Base-by-base conservation (phyloP, 2,888 invertebrate genomes). In the Hecatera dysodea region DNA sequence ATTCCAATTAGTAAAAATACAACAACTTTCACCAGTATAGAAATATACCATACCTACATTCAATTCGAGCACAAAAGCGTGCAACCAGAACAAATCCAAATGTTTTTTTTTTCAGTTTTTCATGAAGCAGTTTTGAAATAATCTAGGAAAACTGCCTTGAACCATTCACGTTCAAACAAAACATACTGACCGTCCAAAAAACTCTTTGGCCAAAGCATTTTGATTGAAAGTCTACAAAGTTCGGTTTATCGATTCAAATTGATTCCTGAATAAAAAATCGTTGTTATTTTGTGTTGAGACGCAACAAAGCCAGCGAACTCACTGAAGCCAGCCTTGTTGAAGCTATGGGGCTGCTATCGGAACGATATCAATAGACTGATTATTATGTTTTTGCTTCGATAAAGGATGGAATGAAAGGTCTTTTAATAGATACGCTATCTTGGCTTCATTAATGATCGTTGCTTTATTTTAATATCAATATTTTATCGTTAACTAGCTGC, bases 171-270 rank as follows among this genome's bases (percentile, higher is more conserved):
- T 22, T 15, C 19, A 72, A 76, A 77, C 64, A 67, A 72, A 72
- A 72, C 44, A 55, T 33, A n/a, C 15, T 11, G 53, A 42, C 29
- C 24, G n/a, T 61, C 60, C 3, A 72, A 81, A 81, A 79, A 69
- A 39, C 52, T 56, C 61, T 67, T 68, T 39, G 15, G 36, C 36
- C 22, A 36, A 66, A 81, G 55, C 55, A 68, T 72, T 84, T 83
- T 83, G 82, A 84, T 82, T 83, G 82, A 82, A 83, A 75, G 74
- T 74, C 75, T 17, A 65, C 52, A 67, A 79, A 72, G 72, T 79
- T 79, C 27, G 57, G 59, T 67, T 60, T 76, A 77, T 59, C 75
- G 36, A 61, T 64, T 57, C 59, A 71, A 73, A 80, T 84, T 82
- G 77, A 75, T 84, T 83, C 36, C 69, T 60, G 56, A 69, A 75